Base-by-base conservation (phyloP, 2,797 vertebrate species). In the Gallinago solitaria region DNA sequence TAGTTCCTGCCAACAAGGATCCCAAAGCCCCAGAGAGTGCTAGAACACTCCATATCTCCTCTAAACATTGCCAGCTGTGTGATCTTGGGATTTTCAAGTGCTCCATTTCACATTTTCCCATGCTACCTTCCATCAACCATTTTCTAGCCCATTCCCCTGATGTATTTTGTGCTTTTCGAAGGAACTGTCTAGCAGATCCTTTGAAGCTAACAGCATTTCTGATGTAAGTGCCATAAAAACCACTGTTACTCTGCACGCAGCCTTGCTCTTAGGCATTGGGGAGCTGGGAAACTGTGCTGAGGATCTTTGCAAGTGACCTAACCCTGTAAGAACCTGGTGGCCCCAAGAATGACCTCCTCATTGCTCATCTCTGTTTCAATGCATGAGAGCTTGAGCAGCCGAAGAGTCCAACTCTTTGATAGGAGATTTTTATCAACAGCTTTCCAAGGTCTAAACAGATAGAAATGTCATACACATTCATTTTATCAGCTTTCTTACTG, bases 391-490 rank as follows among this genome's bases (percentile, higher is more conserved):
- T 25, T 43, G 45, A 91, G 48, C 45, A 28, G 53, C 14, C 24
- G 32, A 47, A 59, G 37, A 65, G 24, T 48, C 71, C 33, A 81
- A 0, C 18, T 28, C 45, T 91, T 87, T 41, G 25, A 82, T 25
- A 80, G 54, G 5, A 65, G 43, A 30, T 76, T 91, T 95, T 89
- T 83, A 65, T 69, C 50, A 85, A 68, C 1, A 8, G 61, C 61
- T 96, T 92, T 89, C 61, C n/a, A 33, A 84, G 30, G n/a, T 82
- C 63, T 83, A 67, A 91, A 78, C 28, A 67, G 82, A 79, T 35
- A 73, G 47, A 89, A 87, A 84, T 75, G 50, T 87, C 91, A 89
- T 12, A 51, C 7, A 28, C 56, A 25, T 60, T 56, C 20, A 32
- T 81, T 86, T 93, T 67, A 90, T 74, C 83, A 67, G 43, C n/a